Conservation (phyloP, 92 coral and sea anemone genomes). For the Palythoa grandiflora region DNA sequence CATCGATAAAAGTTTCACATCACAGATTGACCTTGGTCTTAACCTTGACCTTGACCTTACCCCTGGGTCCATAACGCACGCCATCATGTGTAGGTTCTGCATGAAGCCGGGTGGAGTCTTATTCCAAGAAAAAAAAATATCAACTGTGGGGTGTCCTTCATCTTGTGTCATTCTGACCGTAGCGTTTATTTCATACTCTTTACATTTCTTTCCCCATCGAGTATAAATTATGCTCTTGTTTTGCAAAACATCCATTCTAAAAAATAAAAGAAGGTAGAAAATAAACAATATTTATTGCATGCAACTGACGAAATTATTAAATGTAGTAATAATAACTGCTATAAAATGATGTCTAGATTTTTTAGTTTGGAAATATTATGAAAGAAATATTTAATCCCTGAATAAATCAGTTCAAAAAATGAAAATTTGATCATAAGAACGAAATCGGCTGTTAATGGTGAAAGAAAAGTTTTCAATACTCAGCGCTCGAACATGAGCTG, state of each 20-base stretch:
- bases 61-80: slow-evolving; percentile 50
- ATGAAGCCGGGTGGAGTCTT: slow-evolving; percentile 30
- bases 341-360: too few species aligned
- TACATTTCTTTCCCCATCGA: slow-evolving; percentile 58
- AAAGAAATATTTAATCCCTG: too few species aligned
- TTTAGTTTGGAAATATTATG: too few species aligned
- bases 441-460: too few species aligned
- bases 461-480: too few species aligned
- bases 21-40: too few species aligned
- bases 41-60: not conserved
- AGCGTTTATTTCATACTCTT: slow-evolving; percentile 36
- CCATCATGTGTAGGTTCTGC: slow-evolving; percentile 1
- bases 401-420: too few species aligned
- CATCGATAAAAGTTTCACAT: too few species aligned
- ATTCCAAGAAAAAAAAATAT: slow-evolving; percentile 49
- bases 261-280: not conserved
- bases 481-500: too few species aligned
- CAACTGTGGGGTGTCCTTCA: slow-evolving; percentile 37
- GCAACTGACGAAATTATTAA: too few species aligned
- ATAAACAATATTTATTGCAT: not conserved
- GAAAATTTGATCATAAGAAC: too few species aligned
- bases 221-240: slow-evolving; percentile 31
- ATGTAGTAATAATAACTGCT: too few species aligned
- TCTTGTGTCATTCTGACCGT: slow-evolving; percentile 28
- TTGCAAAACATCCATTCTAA: slow-evolving; percentile 35